phyloP scores from a whole-genome alignment of 2,113 vertebrate genomes.

The Thryonomys swinderianus region DNA sequence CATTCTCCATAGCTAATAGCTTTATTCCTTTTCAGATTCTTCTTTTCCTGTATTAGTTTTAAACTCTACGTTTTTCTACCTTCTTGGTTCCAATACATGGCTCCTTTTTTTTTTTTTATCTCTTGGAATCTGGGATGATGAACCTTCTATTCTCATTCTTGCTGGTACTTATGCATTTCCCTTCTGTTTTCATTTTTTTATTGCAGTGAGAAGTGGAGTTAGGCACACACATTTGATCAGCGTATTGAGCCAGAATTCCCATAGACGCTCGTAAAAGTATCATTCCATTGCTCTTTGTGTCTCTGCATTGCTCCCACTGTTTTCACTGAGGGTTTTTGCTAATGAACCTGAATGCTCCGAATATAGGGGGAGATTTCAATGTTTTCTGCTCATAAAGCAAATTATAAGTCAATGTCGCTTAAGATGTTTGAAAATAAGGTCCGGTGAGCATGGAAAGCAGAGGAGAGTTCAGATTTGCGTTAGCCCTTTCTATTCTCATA shows the following conservation, averaged over 20 bases:
- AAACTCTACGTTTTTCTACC: background rate
- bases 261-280: background rate
- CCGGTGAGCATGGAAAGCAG: background rate
- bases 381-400: background rate
- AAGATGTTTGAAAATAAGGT: background rate
- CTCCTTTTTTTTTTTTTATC: slow-evolving; percentile 17
- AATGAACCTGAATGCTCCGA: accelerated
- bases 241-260: background rate
- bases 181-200: slow-evolving; percentile 45
- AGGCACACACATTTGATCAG: background rate
- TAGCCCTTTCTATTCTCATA: background rate
- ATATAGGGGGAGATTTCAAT: background rate
- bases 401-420: background rate
- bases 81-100: background rate
- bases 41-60: background rate
- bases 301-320: background rate
- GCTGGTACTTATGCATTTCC: background rate
- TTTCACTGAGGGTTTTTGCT: accelerated
- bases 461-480: background rate
- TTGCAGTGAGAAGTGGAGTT: slow-evolving; percentile 50
- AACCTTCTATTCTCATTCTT: background rate
- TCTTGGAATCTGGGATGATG: slow-evolving; percentile 27
- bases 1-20: background rate
- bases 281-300: background rate
- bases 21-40: background rate